Base-by-base conservation (phyloP, 1,140 invertebrate species). In the Lepidostoma basale region DNA sequence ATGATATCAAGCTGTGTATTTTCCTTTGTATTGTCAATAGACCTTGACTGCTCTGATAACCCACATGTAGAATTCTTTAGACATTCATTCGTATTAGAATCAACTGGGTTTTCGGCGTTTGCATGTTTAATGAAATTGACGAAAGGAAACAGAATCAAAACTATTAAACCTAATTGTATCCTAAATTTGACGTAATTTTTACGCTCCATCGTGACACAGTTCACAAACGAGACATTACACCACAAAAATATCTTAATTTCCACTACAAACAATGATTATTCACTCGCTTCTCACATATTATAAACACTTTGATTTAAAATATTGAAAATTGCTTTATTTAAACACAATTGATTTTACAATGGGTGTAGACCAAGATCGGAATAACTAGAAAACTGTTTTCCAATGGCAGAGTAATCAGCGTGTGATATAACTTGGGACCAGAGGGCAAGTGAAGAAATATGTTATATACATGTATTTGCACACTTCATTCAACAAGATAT, bases 41-140 rank as follows among this genome's bases (percentile, higher is more conserved):
- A 47, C 60, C 60, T 62, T 62, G 60, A 62, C 60, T 49, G 16
- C 8, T 62, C 42, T 47, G 60, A 62, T 62, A 62, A 62, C 60
- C 60, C 18, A 30, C 60, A 62, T 33, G 18, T 42, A 6, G 60
- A 47, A 28, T 33, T 62, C 12, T 42, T 10, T 25, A 40, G 22
- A 60, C 56, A 60, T 22, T 42, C 56, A 10, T 26, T 23, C 10
- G 3, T 14, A 14, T 40, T 39, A 20, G 39, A 42, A 4, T 20
- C 42, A 26, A 5, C 14, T 10, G 20, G 39, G 16, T n/a, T 42
- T n/a, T 60, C 10, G 4, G 36, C 56, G 14, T 26, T 25, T 54
- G 28, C n/a, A 28, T 33, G n/a, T 26, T 30, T 30, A 12, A 60
- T 25, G 5, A 40, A 26, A 42, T 60, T 42, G 25, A 40, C 28